A percentile compares a stretch with the other conserved stretches of the same genome.
Conservation (phyloP, 2,888 invertebrate genomes). For the Brachypalpus laphriformis region DNA sequence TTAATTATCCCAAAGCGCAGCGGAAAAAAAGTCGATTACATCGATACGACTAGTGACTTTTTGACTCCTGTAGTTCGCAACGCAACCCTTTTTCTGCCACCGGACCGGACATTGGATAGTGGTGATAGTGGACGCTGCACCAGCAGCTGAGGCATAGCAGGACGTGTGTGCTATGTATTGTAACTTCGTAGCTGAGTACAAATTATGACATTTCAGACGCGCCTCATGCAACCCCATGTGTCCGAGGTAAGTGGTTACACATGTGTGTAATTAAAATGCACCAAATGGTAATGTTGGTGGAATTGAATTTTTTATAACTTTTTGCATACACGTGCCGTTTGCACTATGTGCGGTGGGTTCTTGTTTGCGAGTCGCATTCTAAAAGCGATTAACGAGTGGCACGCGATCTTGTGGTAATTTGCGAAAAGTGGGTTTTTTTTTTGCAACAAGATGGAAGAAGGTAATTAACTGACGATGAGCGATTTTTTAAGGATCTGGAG, state of each 20-base stretch:
- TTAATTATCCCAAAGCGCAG: slow-evolving; percentile 43
- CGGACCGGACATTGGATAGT: slow-evolving; percentile 47
- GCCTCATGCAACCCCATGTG: slow-evolving; percentile 31
- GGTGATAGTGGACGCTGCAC: slow-evolving; percentile 22
- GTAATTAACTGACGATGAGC: too few species aligned
- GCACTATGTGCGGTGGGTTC: slow-evolving; percentile 1
- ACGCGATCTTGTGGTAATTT: slow-evolving; percentile 56
- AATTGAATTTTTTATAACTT: slow-evolving; percentile 24
- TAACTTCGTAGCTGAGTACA: slow-evolving; percentile 18
- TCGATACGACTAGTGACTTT: slow-evolving; percentile 56
- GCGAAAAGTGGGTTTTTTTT: neutral
- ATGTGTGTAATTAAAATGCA: slow-evolving; percentile 59
- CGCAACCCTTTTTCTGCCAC: slow-evolving; percentile 29
- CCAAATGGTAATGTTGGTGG: slow-evolving; percentile 28
- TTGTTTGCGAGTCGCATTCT: slow-evolving; percentile 31
- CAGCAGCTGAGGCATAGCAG: slow-evolving; percentile 52
- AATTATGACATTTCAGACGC: slow-evolving; percentile 53
- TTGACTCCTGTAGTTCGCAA: slow-evolving; percentile 43
- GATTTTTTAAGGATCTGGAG: too few species aligned
- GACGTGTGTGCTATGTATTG: slow-evolving; percentile 3
- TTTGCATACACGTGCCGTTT: slow-evolving; percentile 58
- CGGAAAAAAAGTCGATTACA: slow-evolving; percentile 51
- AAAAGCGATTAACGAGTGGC: slow-evolving; percentile 53
- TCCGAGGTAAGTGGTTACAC: slow-evolving; percentile 56
- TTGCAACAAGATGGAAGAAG: neutral